Evolutionary conservation across 2,888 invertebrate genomes (phyloP).

Genomic region (Crematogaster levior): DNA sequence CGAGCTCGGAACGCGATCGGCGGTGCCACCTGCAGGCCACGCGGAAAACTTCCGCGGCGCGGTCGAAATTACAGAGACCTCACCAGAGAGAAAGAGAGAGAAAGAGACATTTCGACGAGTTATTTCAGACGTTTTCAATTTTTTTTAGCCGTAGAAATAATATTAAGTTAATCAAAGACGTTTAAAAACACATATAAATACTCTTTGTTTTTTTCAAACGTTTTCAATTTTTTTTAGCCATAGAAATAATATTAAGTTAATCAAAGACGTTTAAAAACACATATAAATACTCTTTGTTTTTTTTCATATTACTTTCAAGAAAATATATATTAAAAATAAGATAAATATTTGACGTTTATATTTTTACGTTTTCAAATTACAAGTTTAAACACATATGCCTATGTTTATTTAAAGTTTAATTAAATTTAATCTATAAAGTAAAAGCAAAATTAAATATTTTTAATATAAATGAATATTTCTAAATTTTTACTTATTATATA

Average conservation of each 20-base stretch:
- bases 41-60: neutral
- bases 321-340: neutral
- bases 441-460: neutral
- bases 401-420: neutral
- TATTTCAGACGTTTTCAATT: neutral
- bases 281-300: no score
- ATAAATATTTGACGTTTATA: neutral
- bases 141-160: neutral
- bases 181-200: neutral
- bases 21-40: neutral
- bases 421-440: neutral
- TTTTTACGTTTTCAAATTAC: neutral
- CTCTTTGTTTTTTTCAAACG: no score
- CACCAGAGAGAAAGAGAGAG: neutral
- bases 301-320: neutral
- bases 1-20: neutral
- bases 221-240: neutral
- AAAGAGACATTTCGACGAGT: no score
- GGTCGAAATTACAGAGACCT: conserved; percentile 14
- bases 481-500: neutral
- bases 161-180: neutral
- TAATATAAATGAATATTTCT: neutral
- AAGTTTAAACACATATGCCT: neutral
- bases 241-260: neutral
- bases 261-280: neutral